Percentiles rank a stretch among this genome's conserved stretches.
Conservation (phyloP, 2,888 invertebrate genomes). For the Scaptodrosophila latifasciaeformis region DNA sequence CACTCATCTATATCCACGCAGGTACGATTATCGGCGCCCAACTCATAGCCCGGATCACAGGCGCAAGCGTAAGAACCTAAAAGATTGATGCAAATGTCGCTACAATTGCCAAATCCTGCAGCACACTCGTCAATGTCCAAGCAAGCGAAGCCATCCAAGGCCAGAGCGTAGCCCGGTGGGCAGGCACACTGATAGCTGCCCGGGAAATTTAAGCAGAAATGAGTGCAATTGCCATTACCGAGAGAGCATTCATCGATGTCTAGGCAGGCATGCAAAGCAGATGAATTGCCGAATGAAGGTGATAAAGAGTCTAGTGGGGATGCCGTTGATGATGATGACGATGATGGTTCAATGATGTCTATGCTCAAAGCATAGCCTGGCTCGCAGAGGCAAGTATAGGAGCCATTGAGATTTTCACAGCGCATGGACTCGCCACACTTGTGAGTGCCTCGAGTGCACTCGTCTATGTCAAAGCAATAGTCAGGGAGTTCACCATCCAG, state of each 20-base stretch:
- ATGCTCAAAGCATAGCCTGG: conserved; percentile 74
- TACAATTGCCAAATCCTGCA: conserved; percentile 77
- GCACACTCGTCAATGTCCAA: conserved; percentile 79
- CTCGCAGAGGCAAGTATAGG: conserved; percentile 75
- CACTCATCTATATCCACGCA: conserved; percentile 77
- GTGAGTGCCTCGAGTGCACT: conserved; percentile 74
- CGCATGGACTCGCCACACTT: conserved; percentile 59
- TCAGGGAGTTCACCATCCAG: conserved; percentile 44
- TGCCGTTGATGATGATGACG: conserved; percentile 16
- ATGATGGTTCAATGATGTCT: conserved; percentile 9
- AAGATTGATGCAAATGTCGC: conserved; percentile 78
- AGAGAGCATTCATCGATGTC: conserved; percentile 76
- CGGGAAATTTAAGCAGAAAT: conserved; percentile 76
- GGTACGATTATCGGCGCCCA: conserved; percentile 66
- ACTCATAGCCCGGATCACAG: conserved; percentile 76
- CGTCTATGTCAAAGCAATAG: conserved; percentile 76
- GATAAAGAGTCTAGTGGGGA: conserved; percentile 31
- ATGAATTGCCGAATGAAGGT: conserved; percentile 11
- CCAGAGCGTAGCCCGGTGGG: conserved; percentile 73
- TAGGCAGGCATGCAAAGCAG: conserved; percentile 65
- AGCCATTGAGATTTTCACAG: conserved; percentile 74
- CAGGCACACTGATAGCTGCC: conserved; percentile 77
- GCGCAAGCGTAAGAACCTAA: conserved; percentile 76
- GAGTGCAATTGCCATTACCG: conserved; percentile 79
- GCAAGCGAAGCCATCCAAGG: conserved; percentile 67